These are phyloP conservation scores for Drosophila carrolli DNA, from an alignment of 1,140 invertebrate species.

Conservation along the genomic window DNA sequence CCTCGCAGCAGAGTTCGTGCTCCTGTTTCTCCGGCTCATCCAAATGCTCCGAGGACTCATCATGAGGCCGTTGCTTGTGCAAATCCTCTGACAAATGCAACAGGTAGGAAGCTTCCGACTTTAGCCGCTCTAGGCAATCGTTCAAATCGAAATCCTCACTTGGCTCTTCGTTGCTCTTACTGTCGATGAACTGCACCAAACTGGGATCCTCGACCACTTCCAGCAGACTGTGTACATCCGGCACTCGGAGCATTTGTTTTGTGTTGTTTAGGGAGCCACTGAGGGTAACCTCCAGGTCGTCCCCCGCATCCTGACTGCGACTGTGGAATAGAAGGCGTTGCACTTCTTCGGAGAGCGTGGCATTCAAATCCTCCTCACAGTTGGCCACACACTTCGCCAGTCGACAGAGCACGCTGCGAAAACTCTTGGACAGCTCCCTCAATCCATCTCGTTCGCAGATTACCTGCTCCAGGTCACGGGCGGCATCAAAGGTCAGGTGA, in stretches of 20 bases:
- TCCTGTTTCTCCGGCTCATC: conserved; percentile 76
- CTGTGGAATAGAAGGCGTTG: conserved; percentile 68
- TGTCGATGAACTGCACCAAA: conserved; percentile 77
- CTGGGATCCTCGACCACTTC: conserved; percentile 83
- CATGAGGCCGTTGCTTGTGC: conserved; percentile 41
- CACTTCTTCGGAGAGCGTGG: conserved; percentile 89
- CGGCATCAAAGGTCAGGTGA: conserved; percentile 86
- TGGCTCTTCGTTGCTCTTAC: conserved; percentile 75
- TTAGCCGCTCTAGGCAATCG: conserved; percentile 88
- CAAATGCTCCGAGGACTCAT: conserved; percentile 23
- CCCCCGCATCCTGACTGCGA: conserved; percentile 64
- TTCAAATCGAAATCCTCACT: conserved; percentile 86
- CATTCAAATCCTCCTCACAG: conserved; percentile 92
- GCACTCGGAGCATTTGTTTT: conserved; percentile 86
- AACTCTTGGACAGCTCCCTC: conserved; percentile 75
- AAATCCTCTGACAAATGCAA: conserved; percentile 86
- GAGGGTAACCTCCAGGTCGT: conserved; percentile 59
- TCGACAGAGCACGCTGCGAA: conserved; percentile 86
- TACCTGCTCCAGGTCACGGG: conserved; percentile 86
- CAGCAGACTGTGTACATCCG: conserved; percentile 88
- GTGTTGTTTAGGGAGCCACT: conserved; percentile 60
- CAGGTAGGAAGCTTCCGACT: conserved; percentile 88
- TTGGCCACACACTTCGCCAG: conserved; percentile 89
- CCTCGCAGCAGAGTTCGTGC: conserved; percentile 71
- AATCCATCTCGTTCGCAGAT: conserved; percentile 85